Percentiles rank a stretch among this genome's conserved stretches.
These are phyloP conservation scores for Prunella fulvescens DNA, from an alignment of 2,113 vertebrate genomes.

Conservation along the genomic window DNA sequence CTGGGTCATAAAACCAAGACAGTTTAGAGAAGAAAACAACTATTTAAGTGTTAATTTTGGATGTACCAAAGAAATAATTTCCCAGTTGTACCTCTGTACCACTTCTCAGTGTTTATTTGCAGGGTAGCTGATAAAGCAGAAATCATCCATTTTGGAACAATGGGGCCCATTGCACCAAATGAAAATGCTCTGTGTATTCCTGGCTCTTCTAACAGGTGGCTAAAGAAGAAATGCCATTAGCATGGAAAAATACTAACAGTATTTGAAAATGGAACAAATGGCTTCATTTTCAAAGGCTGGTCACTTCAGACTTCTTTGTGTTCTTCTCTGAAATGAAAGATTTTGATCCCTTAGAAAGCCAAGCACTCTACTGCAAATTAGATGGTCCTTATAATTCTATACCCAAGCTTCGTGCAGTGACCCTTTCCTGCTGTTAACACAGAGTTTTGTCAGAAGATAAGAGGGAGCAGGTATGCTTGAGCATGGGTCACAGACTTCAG, in stretches of 20 bases:
- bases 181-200: not conserved
- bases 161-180: not conserved
- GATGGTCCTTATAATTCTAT: not conserved
- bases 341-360: not conserved
- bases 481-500: not conserved
- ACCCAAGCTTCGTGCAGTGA: not conserved
- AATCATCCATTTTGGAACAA: not conserved
- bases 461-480: not conserved
- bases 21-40: not conserved
- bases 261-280: not conserved
- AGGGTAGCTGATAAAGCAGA: not conserved
- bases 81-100: not conserved
- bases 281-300: not conserved
- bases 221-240: not conserved
- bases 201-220: not conserved
- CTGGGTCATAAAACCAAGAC: not conserved
- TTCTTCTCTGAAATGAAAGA: not conserved
- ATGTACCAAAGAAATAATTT: not conserved
- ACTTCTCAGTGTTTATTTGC: not conserved
- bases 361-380: not conserved
- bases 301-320: not conserved
- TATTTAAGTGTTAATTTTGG: not conserved
- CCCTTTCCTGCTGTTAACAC: not conserved
- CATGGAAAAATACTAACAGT: not conserved
- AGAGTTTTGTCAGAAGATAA: not conserved